Percentiles rank a stretch among this genome's conserved stretches.
Evolutionary conservation across 2,888 invertebrate species (phyloP).

Genomic region (Andrena dorsata): DNA sequence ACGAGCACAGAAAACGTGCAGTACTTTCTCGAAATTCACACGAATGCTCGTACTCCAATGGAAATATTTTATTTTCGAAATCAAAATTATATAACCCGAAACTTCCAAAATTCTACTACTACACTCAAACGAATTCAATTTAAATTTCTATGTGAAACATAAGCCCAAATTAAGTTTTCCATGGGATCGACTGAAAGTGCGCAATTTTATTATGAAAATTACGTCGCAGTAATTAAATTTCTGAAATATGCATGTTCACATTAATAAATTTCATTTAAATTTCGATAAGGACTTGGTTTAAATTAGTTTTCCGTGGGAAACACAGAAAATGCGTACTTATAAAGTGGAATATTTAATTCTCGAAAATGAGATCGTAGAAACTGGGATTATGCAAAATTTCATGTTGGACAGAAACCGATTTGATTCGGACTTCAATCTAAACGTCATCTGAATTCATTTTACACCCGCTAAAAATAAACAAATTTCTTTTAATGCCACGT

Average conservation of each 20-base stretch:
- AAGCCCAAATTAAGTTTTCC: no score
- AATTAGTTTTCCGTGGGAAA: no score
- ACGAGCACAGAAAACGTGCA: not conserved
- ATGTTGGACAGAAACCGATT: not conserved
- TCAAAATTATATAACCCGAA: not conserved
- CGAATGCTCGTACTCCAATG: not conserved
- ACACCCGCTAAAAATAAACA: not conserved
- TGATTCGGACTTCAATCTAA: not conserved
- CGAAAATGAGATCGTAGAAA: not conserved
- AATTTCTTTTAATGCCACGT: not conserved
- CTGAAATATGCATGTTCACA: no score
- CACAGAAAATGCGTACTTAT: not conserved
- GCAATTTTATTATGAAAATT: no score
- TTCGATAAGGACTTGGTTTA: no score
- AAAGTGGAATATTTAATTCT: not conserved
- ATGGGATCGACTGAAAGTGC: no score
- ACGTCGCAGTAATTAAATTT: no score
- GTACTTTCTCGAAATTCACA: slow-evolving; percentile 3
- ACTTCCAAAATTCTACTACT: not conserved
- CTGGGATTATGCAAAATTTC: not conserved
- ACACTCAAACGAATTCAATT: not conserved
- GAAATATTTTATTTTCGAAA: not conserved
- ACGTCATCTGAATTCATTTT: not conserved
- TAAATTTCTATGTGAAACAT: not conserved
- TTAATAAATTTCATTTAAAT: no score